phyloP scores from a whole-genome alignment of 2,888 invertebrate species.

The Tipula confusa region DNA sequence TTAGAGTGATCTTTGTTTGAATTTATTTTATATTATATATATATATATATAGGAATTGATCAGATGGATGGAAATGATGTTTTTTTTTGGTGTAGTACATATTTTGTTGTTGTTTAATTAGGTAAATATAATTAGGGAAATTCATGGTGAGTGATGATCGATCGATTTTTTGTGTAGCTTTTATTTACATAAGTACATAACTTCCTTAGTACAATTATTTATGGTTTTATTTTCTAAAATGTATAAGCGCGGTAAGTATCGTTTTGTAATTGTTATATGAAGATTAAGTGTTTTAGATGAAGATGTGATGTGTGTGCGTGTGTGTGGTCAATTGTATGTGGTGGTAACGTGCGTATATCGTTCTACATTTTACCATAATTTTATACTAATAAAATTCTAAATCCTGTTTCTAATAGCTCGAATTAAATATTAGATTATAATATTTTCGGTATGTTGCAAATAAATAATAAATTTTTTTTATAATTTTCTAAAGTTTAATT shows the following conservation, averaged over 20 bases:
- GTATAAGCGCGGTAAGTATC: neutral
- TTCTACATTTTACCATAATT: neutral
- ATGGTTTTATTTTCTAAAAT: neutral
- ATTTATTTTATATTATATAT: neutral
- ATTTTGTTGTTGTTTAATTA: neutral
- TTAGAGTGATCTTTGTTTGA: slow-evolving; percentile 1
- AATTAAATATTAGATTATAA: too few relatives aligned
- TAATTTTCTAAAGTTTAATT: too few relatives aligned
- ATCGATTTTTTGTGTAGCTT: neutral
- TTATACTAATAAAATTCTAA: too few relatives aligned
- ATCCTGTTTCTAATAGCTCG: too few relatives aligned
- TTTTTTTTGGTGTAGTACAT: too few relatives aligned
- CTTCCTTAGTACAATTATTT: neutral
- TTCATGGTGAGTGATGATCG: slow-evolving; percentile 25
- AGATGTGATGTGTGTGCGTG: neutral
- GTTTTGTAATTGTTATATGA: neutral
- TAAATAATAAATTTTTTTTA: too few relatives aligned
- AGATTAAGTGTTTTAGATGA: neutral
- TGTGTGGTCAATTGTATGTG: neutral
- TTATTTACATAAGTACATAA: neutral
- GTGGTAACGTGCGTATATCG: too few relatives aligned
- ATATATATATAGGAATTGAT: neutral
- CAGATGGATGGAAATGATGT: neutral
- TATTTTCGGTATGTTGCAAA: too few relatives aligned
- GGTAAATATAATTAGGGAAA: slow-evolving; percentile 20